Conservation (phyloP, 2,888 invertebrate genomes). For the Chymomyza fuscimana region DNA sequence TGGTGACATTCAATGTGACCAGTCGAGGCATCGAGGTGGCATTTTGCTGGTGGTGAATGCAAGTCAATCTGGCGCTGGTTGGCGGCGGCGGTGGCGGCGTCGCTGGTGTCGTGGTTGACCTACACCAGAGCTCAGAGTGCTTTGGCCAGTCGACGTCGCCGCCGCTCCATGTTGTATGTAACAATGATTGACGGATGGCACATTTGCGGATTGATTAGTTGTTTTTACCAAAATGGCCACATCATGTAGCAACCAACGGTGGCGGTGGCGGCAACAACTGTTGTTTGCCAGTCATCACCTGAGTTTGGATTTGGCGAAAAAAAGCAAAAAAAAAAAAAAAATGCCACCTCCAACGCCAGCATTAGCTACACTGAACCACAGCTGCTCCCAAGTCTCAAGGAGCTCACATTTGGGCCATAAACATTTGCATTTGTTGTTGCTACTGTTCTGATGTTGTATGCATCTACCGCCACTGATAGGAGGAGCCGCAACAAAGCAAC, state of each 20-base stretch:
- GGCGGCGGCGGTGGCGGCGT: background rate
- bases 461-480: conserved; percentile 77
- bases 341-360: conserved; percentile 2
- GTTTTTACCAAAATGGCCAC: conserved; percentile 72
- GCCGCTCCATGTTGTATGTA: conserved; percentile 7
- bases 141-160: background rate
- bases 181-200: conserved; percentile 72
- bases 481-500: conserved; percentile 54
- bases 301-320: conserved; percentile 14
- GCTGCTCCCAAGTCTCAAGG: background rate
- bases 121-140: conserved; percentile 12
- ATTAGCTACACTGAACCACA: background rate
- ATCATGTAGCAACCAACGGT: conserved; percentile 14
- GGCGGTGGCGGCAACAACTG: conserved; percentile 25
- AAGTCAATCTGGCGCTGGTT: conserved; percentile 49
- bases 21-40: conserved; percentile 61
- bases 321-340: background rate
- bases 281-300: conserved; percentile 63
- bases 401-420: conserved; percentile 58
- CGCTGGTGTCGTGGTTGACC: conserved; percentile 18
- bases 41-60: conserved; percentile 66
- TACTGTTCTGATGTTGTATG: conserved; percentile 49
- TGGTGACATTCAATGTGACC: conserved; percentile 62
- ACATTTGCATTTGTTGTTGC: conserved; percentile 64
- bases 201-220: conserved; percentile 74